phyloP scores from a whole-genome alignment of 2,797 vertebrate genomes.

The Pangasius mekongensis region DNA sequence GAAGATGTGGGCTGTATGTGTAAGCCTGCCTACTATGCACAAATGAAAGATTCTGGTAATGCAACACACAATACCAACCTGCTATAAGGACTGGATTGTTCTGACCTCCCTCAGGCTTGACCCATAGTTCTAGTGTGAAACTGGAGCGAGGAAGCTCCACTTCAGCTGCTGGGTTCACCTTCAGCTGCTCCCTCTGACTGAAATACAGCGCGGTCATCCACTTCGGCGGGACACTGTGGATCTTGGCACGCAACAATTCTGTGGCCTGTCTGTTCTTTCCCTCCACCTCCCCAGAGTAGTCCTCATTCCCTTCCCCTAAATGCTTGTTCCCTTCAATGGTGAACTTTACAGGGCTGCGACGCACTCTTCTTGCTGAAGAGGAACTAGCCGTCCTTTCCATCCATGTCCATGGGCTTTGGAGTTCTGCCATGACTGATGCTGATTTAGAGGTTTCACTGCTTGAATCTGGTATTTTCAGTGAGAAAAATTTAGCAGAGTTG shows the following conservation, averaged over 20 bases:
- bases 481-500: not conserved
- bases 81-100: constrained; percentile 88
- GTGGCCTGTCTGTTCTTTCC: constrained; percentile 51
- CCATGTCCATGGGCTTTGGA: constrained; percentile 4
- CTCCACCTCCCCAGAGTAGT: constrained; percentile 70
- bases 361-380: constrained; percentile 53
- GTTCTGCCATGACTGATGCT: not conserved
- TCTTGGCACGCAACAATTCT: constrained; percentile 63
- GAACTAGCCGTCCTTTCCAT: not conserved
- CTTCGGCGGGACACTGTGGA: constrained; percentile 65
- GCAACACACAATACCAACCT: constrained; percentile 78
- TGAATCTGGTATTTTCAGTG: constrained; percentile 14
- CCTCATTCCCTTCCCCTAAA: constrained; percentile 56
- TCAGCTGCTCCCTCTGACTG: constrained; percentile 81
- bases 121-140: constrained; percentile 92
- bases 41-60: not conserved
- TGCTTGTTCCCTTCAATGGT: constrained; percentile 13
- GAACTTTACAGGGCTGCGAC: constrained; percentile 63
- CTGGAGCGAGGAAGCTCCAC: constrained; percentile 79
- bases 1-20: not conserved
- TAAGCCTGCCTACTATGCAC: not conserved
- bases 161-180: constrained; percentile 74
- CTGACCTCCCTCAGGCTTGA: constrained; percentile 92
- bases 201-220: constrained; percentile 86
- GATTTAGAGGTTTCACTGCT: constrained; percentile 1